phyloP scores from a whole-genome alignment of 2,797 vertebrate genomes.

The Muscicapa comitata region DNA sequence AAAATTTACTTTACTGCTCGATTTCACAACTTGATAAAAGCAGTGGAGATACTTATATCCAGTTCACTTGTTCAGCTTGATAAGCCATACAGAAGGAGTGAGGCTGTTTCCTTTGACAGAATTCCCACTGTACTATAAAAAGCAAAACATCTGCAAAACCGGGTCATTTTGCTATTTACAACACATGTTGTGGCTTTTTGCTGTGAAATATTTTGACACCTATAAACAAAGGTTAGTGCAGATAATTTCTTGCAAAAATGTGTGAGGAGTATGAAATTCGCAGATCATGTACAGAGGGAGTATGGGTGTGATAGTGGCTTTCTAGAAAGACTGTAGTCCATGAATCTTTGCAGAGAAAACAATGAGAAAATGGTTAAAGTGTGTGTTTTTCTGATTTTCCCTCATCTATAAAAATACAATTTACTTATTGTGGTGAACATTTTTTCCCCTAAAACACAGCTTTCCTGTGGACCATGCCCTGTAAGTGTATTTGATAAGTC shows the following conservation, averaged over 20 bases:
- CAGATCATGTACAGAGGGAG: neutral
- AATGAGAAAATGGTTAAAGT: conserved; percentile 1
- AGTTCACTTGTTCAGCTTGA: neutral
- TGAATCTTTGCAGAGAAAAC: neutral
- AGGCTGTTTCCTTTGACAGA: neutral
- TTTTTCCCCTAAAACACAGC: neutral
- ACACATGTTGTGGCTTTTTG: conserved; percentile 1
- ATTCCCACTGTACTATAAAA: neutral
- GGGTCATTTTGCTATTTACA: neutral
- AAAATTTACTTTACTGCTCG: neutral
- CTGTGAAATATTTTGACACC: conserved; percentile 43
- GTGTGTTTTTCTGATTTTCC: neutral
- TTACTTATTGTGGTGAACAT: neutral
- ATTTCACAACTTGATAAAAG: conserved; percentile 17
- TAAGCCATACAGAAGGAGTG: neutral
- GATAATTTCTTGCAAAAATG: conserved; percentile 14
- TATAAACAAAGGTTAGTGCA: conserved; percentile 44
- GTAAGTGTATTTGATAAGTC: neutral
- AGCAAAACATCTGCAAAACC: neutral
- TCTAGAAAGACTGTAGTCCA: neutral
- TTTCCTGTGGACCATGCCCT: neutral
- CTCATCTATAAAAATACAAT: neutral
- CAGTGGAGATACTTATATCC: neutral
- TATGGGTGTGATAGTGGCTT: neutral
- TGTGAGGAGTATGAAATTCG: neutral